Evolutionary conservation across 1,140 invertebrate genomes (phyloP), one percentile per base, ranked within the genome.

Genomic region (Battus philenor): DNA sequence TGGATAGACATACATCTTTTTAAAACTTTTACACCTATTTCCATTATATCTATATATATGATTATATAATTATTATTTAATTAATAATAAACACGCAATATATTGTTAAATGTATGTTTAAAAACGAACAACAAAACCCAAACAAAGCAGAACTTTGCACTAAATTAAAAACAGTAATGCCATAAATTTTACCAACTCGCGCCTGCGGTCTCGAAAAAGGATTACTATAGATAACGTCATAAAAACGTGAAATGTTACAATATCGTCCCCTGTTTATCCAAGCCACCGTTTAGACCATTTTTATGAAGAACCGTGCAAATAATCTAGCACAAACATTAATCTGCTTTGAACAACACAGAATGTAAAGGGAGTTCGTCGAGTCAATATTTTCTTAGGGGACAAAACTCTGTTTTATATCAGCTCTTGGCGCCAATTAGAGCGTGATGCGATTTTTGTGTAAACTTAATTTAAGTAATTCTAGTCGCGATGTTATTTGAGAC

Each of bases 381-480:
- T 74, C 67, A 81, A 81, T 81, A 76, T 84, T 84, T 61, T 81
- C 60, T 72, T 78, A 73, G 74, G 80, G 80, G 80, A 84, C 80
- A 80, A 55, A 72, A 68, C 65, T 68, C 57, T 24, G 56, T 30
- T 41, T 36, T 41, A 39, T 41, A 38, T 54, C 49, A 64, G 59
- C 59, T 69, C 67, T 68, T 51, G 44, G 54, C 50, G 66, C 51
- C 74, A 84, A 84, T 80, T 80, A 81, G 77, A 74, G 76, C 80
- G 74, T 80, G 72, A 55, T 57, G 64, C 70, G 61, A 79, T 84
- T 81, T 80, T 81, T 75, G 54, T 54, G 69, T 73, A 81, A 84
- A 84, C 77, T 75, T 71, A 77, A 80, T 83, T 76, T 76, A 54
- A 48, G 53, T 64, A 62, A 72, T 65, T 68, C 50, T 38, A 38